A percentile compares a stretch with the other conserved stretches of the same genome.
phyloP scores from a whole-genome alignment of 35 echinoderm and acorn worm genomes.

The Apostichopus parvimensis region DNA sequence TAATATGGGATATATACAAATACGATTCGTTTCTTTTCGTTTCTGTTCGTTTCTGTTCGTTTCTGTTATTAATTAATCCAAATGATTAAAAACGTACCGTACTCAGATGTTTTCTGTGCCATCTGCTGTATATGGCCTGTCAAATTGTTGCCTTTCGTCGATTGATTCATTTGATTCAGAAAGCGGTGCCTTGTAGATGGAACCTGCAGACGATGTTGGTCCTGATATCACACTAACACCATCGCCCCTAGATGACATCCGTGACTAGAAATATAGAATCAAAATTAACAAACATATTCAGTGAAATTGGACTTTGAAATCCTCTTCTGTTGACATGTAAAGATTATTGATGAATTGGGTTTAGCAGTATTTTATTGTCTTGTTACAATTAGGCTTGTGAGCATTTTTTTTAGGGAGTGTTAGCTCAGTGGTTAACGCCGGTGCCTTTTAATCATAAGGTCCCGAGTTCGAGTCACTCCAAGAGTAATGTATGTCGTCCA shows the following conservation, averaged over 20 bases:
- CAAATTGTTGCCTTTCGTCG: not conserved
- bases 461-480: too few relatives aligned
- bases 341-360: too few relatives aligned
- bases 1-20: too few relatives aligned
- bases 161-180: not conserved
- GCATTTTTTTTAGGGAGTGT: not conserved
- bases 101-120: slow-evolving; percentile 26
- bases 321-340: too few relatives aligned
- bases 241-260: slow-evolving; percentile 23
- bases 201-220: not conserved
- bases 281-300: not conserved
- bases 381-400: too few relatives aligned
- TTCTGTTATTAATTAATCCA: too few relatives aligned
- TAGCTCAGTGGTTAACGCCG: not conserved
- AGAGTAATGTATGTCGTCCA: too few relatives aligned
- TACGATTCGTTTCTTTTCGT: too few relatives aligned
- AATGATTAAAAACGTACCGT: not conserved
- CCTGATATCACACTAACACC: not conserved
- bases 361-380: too few relatives aligned
- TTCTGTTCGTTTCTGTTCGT: too few relatives aligned
- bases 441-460: too few relatives aligned
- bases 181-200: slow-evolving; percentile 24
- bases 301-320: too few relatives aligned
- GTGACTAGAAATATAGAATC: not conserved
- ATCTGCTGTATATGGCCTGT: slow-evolving; percentile 25